phyloP scores from a whole-genome alignment of 2,797 vertebrate genomes.

The Macropodus opercularis region DNA sequence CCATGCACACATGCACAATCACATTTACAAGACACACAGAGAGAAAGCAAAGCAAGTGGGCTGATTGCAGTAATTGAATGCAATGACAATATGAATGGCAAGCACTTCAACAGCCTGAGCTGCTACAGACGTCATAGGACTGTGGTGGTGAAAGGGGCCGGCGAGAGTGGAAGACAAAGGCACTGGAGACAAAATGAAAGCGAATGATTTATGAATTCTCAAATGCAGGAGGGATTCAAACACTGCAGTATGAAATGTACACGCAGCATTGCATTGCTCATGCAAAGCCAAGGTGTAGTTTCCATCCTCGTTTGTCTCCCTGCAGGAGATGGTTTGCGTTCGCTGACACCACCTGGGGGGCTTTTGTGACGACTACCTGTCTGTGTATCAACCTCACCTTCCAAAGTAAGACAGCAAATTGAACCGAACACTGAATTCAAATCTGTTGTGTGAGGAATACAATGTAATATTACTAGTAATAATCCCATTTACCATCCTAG shows the following conservation, averaged over 20 bases:
- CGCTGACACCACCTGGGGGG: too few species aligned
- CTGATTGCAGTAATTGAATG: slow-evolving; percentile 69
- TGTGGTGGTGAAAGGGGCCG: slow-evolving; percentile 31
- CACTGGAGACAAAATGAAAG: background rate
- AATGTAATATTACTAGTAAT: too few species aligned
- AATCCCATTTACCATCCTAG: background rate
- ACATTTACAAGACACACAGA: slow-evolving; percentile 19
- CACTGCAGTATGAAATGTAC: slow-evolving; percentile 4
- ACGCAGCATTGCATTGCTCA: background rate
- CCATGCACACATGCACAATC: slow-evolving; percentile 4
- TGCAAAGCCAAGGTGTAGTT: background rate
- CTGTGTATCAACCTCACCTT: background rate
- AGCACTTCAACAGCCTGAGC: slow-evolving; percentile 57
- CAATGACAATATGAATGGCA: slow-evolving; percentile 67
- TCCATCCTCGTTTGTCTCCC: background rate
- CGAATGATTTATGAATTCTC: slow-evolving; percentile 4
- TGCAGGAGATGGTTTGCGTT: background rate
- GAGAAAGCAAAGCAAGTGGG: slow-evolving; percentile 51
- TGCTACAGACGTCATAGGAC: slow-evolving; percentile 67
- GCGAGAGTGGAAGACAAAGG: slow-evolving; percentile 21
- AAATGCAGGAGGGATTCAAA: background rate
- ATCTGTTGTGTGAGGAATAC: background rate
- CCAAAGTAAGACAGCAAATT: background rate
- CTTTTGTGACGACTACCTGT: background rate
- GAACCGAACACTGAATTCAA: background rate